Percentiles rank a stretch among this genome's conserved stretches.
Conservation (phyloP, 2,113 vertebrate genomes). For the Stomatorhinus ivindoensis region DNA sequence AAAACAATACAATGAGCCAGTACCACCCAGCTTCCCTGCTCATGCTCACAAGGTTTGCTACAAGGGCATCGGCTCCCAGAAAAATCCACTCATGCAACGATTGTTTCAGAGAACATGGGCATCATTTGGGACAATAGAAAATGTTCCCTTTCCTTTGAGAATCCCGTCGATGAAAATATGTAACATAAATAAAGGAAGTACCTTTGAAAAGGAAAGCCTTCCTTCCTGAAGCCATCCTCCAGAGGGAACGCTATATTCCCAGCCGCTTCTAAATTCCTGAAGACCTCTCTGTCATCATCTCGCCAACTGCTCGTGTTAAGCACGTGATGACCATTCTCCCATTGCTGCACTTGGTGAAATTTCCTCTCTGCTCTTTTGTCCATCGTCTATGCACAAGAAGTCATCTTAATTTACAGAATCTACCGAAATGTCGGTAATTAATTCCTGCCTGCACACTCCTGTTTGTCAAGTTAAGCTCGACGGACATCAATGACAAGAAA, state of each 20-base stretch:
- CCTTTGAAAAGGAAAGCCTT: conserved; percentile 70
- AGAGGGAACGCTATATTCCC: conserved; percentile 51
- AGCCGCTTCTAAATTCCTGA: conserved; percentile 68
- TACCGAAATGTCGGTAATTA: conserved; percentile 38
- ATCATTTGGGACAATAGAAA: conserved; percentile 47
- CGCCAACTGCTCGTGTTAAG: conserved; percentile 68
- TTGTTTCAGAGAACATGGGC: conserved; percentile 50
- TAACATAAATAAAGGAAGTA: conserved; percentile 69
- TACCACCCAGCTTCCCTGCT: conserved; percentile 18
- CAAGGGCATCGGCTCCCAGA: conserved; percentile 41
- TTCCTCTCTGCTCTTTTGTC: conserved; percentile 26
- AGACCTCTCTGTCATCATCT: conserved; percentile 70
- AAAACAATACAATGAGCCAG: neutral
- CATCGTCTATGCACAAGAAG: conserved; percentile 27
- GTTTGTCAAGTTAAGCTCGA: neutral
- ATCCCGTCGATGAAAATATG: conserved; percentile 62
- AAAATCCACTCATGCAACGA: conserved; percentile 18
- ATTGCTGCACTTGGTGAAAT: conserved; percentile 23
- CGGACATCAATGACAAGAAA: neutral
- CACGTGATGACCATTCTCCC: conserved; percentile 49
- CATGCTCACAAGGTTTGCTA: conserved; percentile 36
- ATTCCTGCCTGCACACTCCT: neutral
- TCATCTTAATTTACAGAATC: conserved; percentile 27
- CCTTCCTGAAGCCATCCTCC: conserved; percentile 63
- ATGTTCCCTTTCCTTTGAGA: conserved; percentile 51